phyloP scores from a whole-genome alignment of 2,888 invertebrate genomes.

The Oscheius sp. region DNA sequence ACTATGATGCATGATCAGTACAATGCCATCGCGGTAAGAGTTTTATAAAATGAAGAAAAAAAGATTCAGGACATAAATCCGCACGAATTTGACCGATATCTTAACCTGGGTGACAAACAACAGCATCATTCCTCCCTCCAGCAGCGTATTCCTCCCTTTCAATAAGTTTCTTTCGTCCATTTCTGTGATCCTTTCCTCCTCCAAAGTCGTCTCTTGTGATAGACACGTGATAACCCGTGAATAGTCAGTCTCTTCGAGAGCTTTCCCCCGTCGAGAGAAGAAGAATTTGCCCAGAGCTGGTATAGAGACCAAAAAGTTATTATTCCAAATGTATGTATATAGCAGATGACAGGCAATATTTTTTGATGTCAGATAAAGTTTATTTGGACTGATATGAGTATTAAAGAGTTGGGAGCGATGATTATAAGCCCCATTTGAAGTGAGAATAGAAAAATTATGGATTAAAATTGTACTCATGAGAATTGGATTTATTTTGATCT shows the following conservation, averaged over 20 bases:
- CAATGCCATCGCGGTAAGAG: constrained; percentile 19
- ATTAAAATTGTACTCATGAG: too few relatives aligned
- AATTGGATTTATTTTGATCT: too few relatives aligned
- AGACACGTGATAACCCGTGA: background rate
- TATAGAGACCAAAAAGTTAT: constrained; percentile 26
- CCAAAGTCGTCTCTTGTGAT: background rate
- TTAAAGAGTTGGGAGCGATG: background rate
- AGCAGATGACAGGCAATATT: constrained; percentile 6
- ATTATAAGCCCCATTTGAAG: background rate
- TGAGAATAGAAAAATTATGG: too few relatives aligned
- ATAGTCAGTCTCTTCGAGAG: too few relatives aligned
- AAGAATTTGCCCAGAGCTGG: constrained; percentile 10
- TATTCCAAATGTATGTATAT: constrained; percentile 22
- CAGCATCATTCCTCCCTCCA: constrained; percentile 13
- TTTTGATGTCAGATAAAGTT: constrained; percentile 1
- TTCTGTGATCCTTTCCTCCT: constrained; percentile 1
- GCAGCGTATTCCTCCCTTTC: constrained; percentile 8
- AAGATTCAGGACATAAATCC: constrained; percentile 51
- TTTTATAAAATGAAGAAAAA: background rate
- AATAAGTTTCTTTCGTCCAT: constrained; percentile 2
- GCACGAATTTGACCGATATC: constrained; percentile 49
- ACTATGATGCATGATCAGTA: constrained; percentile 3
- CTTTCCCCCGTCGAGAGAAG: background rate
- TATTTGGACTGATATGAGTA: background rate
- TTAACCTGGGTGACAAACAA: constrained; percentile 35